Evolutionary conservation across 1,140 invertebrate genomes (phyloP).

Genomic region (Notospermus geniculatus): DNA sequence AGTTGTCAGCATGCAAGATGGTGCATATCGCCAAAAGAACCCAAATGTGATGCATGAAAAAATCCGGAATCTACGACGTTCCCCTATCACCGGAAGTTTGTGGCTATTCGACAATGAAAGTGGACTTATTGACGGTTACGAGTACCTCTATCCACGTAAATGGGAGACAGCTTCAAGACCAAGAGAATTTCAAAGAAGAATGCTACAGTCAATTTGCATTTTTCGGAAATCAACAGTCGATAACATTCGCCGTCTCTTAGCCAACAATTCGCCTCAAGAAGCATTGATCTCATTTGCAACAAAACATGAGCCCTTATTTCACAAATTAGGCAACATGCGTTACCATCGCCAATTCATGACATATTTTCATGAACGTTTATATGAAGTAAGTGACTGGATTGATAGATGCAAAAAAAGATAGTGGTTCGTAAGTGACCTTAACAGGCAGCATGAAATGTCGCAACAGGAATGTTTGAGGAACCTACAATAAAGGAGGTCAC

Average conservation of each 20-base stretch:
- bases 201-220: constrained; percentile 52
- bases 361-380: not conserved
- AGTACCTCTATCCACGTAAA: constrained; percentile 41
- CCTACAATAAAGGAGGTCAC: no score
- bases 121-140: constrained; percentile 55
- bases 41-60: constrained; percentile 48
- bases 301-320: not conserved
- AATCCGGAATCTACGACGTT: constrained; percentile 54
- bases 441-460: no score
- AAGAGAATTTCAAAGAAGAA: constrained; percentile 46
- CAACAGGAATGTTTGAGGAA: no score
- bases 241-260: constrained; percentile 20
- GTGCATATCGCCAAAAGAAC: constrained; percentile 47
- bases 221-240: constrained; percentile 48
- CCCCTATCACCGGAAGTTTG: constrained; percentile 38
- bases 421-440: no score
- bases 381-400: constrained; percentile 6
- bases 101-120: constrained; percentile 59
- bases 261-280: not conserved
- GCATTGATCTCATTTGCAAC: constrained; percentile 9
- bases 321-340: not conserved
- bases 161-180: constrained; percentile 33
- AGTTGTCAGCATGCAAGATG: constrained; percentile 57
- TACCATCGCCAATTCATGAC: constrained; percentile 1
- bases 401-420: not conserved